A percentile compares a stretch with the other conserved stretches of the same genome.
These are phyloP conservation scores for Echinometra lucunter DNA, from an alignment of 53 echinoderm and acorn worm genomes.

Conservation along the genomic window DNA sequence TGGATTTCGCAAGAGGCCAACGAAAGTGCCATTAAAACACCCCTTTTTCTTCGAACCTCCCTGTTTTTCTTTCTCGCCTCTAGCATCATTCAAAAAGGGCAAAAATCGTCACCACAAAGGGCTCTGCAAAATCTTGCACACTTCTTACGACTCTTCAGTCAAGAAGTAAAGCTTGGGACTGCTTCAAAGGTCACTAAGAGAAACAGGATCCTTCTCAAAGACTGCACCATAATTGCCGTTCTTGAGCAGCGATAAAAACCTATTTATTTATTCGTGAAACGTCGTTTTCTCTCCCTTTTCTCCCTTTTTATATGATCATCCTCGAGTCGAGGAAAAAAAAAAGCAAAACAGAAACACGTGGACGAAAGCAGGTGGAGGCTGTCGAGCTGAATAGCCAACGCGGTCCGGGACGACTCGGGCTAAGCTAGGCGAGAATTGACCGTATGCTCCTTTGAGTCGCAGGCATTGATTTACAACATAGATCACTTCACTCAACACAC, in stretches of 20 bases:
- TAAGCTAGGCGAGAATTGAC: constrained; percentile 39
- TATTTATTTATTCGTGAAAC: constrained; percentile 57
- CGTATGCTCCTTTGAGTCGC: constrained; percentile 35
- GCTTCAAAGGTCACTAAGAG: background rate
- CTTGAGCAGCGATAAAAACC: constrained; percentile 60
- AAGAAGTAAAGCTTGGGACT: constrained; percentile 32
- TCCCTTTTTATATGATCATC: background rate
- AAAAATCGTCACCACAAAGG: background rate
- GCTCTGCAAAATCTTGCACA: constrained; percentile 6
- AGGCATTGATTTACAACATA: constrained; percentile 45
- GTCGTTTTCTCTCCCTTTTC: background rate
- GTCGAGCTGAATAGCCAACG: constrained; percentile 50
- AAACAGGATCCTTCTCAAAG: constrained; percentile 1
- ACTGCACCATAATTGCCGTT: background rate
- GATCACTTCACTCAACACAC: constrained; percentile 39
- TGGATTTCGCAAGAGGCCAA: background rate
- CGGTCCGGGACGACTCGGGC: constrained; percentile 24
- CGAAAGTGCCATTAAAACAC: constrained; percentile 51
- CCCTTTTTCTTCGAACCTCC: constrained; percentile 1
- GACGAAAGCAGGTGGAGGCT: constrained; percentile 42
- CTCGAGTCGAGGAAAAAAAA: background rate
- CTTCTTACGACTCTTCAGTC: constrained; percentile 43
- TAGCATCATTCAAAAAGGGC: constrained; percentile 37
- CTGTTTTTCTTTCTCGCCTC: constrained; percentile 52
- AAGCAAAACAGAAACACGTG: constrained; percentile 58